phyloP scores from a whole-genome alignment of 2,888 invertebrate genomes.

The Mesorhabditis spiculigera region DNA sequence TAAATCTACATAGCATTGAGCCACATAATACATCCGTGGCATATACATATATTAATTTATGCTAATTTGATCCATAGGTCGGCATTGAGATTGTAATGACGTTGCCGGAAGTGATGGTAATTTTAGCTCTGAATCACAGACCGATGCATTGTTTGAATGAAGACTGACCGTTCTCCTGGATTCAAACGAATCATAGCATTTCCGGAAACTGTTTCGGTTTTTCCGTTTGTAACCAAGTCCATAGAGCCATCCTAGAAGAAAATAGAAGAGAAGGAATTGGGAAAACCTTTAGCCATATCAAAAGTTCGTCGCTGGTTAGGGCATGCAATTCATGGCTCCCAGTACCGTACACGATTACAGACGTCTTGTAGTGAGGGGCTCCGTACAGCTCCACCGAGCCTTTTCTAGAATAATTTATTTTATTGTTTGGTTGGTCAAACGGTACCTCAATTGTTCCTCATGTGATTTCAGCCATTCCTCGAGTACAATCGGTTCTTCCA shows the following conservation, averaged over 20 bases:
- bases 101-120: too few species aligned
- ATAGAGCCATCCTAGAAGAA: slow-evolving; percentile 3
- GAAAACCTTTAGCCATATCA: background rate
- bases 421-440: too few species aligned
- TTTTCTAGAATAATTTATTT: slow-evolving; percentile 19
- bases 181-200: slow-evolving; percentile 2
- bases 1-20: too few species aligned
- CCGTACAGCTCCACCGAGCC: slow-evolving; percentile 42
- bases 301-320: background rate
- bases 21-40: too few species aligned
- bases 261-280: background rate
- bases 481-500: slow-evolving; percentile 34
- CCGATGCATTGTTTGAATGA: too few species aligned
- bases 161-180: background rate
- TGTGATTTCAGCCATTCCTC: slow-evolving; percentile 41
- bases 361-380: slow-evolving; percentile 33
- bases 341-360: slow-evolving; percentile 34
- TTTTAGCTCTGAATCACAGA: too few species aligned
- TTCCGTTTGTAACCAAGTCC: background rate
- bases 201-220: background rate
- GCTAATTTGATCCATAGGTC: too few species aligned
- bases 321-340: background rate
- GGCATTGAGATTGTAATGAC: too few species aligned
- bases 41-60: too few species aligned
- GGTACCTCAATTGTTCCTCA: slow-evolving; percentile 33